A percentile compares a stretch with the other conserved stretches of the same genome.
phyloP scores from a whole-genome alignment of 1,140 invertebrate species.

The Eupeodes corollae region DNA sequence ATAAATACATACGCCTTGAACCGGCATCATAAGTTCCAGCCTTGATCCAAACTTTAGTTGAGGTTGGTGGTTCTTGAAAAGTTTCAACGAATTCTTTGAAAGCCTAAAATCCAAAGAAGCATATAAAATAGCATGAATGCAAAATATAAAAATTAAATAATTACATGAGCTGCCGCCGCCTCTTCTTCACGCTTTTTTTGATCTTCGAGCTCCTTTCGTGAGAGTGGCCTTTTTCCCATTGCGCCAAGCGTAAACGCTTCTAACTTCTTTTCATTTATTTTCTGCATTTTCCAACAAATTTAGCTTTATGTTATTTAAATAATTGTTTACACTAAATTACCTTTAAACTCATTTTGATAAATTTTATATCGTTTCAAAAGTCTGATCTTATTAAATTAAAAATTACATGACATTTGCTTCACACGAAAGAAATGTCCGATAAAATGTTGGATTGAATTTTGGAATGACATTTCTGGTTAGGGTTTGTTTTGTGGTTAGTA shows the following conservation, averaged over 20 bases:
- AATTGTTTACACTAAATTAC: not conserved
- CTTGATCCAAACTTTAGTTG: conserved; percentile 90
- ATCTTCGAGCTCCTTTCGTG: conserved; percentile 81
- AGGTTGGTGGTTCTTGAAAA: conserved; percentile 76
- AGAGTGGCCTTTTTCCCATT: conserved; percentile 67
- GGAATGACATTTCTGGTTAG: no score
- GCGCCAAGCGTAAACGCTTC: conserved; percentile 73
- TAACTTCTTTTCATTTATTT: conserved; percentile 63
- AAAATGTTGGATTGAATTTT: no score
- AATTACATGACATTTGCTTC: no score
- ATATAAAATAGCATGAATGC: not conserved
- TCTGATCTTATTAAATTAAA: no score
- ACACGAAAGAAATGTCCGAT: no score
- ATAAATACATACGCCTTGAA: conserved; percentile 58
- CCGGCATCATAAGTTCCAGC: conserved; percentile 93
- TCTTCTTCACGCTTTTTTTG: conserved; percentile 80
- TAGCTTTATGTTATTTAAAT: not conserved
- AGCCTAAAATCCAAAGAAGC: conserved; percentile 51
- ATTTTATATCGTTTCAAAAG: no score
- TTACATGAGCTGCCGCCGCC: conserved; percentile 60
- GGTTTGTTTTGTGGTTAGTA: no score
- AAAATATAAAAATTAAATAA: not conserved
- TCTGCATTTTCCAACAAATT: conserved; percentile 29
- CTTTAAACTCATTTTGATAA: no score
- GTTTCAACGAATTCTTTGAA: conserved; percentile 96